phyloP scores from a whole-genome alignment of 2,797 vertebrate species.

The Phrynocephalus vlangalii region DNA sequence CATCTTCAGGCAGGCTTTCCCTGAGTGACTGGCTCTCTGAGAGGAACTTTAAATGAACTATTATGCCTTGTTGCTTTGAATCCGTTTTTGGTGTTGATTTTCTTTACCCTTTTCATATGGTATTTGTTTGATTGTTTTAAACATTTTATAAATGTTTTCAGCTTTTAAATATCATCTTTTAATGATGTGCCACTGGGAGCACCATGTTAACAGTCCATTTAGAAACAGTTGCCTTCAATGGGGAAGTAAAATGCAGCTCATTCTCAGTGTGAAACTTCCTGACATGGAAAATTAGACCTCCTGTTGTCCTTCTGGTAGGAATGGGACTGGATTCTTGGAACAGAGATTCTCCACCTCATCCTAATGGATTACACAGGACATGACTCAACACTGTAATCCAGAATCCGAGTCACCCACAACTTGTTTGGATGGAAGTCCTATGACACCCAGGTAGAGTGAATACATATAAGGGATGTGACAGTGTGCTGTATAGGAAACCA shows the following conservation, averaged over 20 bases:
- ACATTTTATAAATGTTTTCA: too few species aligned
- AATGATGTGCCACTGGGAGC: neutral
- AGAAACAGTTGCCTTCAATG: neutral
- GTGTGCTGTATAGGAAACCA: neutral
- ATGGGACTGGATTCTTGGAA: neutral
- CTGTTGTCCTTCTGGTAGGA: neutral
- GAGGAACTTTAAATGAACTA: too few species aligned
- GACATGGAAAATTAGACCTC: neutral
- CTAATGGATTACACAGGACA: neutral
- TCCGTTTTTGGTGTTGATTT: too few species aligned
- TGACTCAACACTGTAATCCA: constrained; percentile 7
- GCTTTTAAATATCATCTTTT: too few species aligned
- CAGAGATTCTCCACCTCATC: neutral
- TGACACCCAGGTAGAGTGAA: neutral
- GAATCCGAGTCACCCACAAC: neutral
- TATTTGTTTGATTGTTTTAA: too few species aligned
- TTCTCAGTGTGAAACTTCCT: neutral
- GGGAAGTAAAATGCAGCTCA: neutral
- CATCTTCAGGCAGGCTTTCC: too few species aligned
- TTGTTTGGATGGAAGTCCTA: neutral
- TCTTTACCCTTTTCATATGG: too few species aligned
- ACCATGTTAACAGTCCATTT: neutral
- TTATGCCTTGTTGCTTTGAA: too few species aligned
- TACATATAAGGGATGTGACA: neutral
- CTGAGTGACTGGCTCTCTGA: too few species aligned